Base-by-base conservation (phyloP, 2,113 vertebrate genomes). In the Anoplopoma fimbria region DNA sequence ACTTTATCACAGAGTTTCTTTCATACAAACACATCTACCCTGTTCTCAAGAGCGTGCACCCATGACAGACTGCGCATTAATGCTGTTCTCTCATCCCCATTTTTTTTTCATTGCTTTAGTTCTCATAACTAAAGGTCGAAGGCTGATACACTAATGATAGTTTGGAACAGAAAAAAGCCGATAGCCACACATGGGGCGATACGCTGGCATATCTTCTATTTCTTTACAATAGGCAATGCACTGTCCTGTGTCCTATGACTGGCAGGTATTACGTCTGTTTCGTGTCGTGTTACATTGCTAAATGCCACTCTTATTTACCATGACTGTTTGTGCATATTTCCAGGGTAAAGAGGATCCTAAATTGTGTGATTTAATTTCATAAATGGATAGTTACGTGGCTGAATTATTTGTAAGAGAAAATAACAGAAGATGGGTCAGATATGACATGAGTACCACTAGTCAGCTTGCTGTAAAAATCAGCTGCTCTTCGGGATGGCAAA, bases 1-100 rank as follows among this genome's bases (percentile, higher is more conserved):
- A 70, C 42, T 67, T 71, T 67, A 33, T 80, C 31, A 69, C 58
- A 74, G 69, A 31, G 29, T 75, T 60, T 87, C 60, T 64, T 61
- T 34, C 51, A 75, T 23, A 25, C 62, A 3, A 29, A 55, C 51
- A 68, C 13, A 25, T 70, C 42, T 29, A 47, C 69, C 33, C 34
- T 40, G 33, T 71, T 57, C 12, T 69, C 68, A 9, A 31, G 49
- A 23, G 29, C 31, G 13, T 15, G 36, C 47, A 51, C 31, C 25
- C 21, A 51, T 14, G 47, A 68, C 61, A 63, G 33, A 73, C 38
- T 47, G 42, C 40, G 40, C 17, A 29, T 58, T 62, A 82, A 87
- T 69, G 29, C 10, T 8, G 1, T 62, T 68, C 5, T 25, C 10
- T 69, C n/a, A 29, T 68, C 60, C 36, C 63, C 3, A 4, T 78